phyloP scores from a whole-genome alignment of 2,113 vertebrate species.

The Parus major region DNA sequence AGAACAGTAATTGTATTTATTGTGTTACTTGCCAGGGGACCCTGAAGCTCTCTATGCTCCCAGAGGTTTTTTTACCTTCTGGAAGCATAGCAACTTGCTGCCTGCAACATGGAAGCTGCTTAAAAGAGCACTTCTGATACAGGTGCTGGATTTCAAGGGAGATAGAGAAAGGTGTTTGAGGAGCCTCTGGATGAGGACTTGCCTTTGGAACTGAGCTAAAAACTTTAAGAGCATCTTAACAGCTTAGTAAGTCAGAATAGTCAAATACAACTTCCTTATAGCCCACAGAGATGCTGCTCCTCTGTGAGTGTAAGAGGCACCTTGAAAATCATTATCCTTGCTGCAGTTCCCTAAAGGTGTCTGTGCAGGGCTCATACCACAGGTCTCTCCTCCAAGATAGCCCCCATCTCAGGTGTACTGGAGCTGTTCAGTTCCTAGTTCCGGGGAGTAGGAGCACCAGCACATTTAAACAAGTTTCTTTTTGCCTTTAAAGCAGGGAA shows the following conservation, averaged over 20 bases:
- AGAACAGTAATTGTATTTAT: background rate
- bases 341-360: background rate
- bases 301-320: background rate
- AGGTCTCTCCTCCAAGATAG: background rate
- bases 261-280: background rate
- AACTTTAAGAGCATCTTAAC: background rate
- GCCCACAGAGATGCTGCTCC: background rate
- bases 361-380: background rate
- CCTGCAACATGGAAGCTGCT: background rate
- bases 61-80: background rate
- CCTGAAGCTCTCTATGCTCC: background rate
- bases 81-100: background rate
- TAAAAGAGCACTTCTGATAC: background rate
- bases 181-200: background rate
- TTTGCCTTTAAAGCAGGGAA: background rate
- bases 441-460: background rate
- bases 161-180: background rate
- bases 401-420: background rate
- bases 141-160: background rate
- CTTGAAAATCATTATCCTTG: background rate
- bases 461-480: background rate
- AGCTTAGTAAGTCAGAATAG: background rate
- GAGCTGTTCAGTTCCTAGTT: background rate
- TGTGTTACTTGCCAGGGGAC: background rate
- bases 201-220: background rate